Base-by-base conservation (phyloP, 2,888 invertebrate species). In the Pyrrhia umbra region DNA sequence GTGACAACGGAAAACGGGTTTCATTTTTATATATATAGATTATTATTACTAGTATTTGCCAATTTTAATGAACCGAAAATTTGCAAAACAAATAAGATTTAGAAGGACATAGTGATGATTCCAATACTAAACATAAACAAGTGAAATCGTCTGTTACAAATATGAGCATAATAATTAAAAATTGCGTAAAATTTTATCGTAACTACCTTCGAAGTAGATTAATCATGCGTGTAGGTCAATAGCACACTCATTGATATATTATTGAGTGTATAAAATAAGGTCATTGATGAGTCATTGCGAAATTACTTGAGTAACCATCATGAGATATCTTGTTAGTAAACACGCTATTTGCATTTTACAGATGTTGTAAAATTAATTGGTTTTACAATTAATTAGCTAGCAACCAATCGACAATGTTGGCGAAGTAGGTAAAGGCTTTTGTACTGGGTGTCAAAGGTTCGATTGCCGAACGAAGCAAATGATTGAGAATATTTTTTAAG, bases 171-270 rank as follows among this genome's bases (percentile, higher is more conserved):
- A 21, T 46, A 16, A 37, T 27, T 3, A 42, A 21, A 16, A 42
- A 34, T 55, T 63, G 42, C 70, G 51, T 34, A 69, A 69, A 63
- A 8, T 0, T n/a, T 2, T 46, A 42, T 42, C 42, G 40, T 40
- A 51, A 64, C 23, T 20, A 21, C 9, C 45, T 68, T 40, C 46
- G 55, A 55, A 69, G 37, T 30, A 69, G 23, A 63, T 56, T 42
- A 42, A 64, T 64, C 21, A 25, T 42, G 18, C 18, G 63, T 56
- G 39, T 65, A 51, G 64, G 68, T 70, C 64, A 68, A 47, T 52
- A 64, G 16, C 60, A 67, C 20, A 21, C 25, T 51, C 56, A 63
- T 63, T 69, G 46, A 68, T 40, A n/a, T 10, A 20, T n/a, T n/a
- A n/a, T 40, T 16, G 21, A 30, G 30, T 18, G 34, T 52, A 64